Base-by-base conservation (phyloP, 2,888 invertebrate genomes). In the Lepidochrysops patricia region DNA sequence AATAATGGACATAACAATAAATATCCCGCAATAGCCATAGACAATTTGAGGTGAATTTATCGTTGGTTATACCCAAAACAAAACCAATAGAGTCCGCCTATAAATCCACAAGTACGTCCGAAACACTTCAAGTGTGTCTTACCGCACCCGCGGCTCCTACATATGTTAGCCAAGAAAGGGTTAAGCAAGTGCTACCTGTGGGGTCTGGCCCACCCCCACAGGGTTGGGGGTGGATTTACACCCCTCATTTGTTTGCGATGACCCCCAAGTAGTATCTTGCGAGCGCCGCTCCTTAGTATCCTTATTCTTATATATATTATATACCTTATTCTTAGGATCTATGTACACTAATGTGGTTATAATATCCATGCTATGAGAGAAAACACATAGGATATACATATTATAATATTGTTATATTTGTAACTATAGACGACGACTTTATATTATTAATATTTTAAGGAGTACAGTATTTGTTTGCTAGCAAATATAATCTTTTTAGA, bases 231-330 rank as follows among this genome's bases (percentile, higher is more conserved):
- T 79, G 90, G 90, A 90, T 91, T 91, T 90, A 91, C 91, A 87
- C 91, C 88, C 91, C 91, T 91, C 91, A 91, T 91, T 91, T 91
- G 91, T 91, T 91, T 91, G 91, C 90, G 90, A 91, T 91, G 91
- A 91, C 91, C 91, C 90, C 87, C 79, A 69, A 80, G 80, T 76
- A 79, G 78, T 85, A 84, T 84, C 84, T 84, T 70, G 72, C 70
- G 72, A 75, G 75, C 74, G 75, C 68, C 66, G 71, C 70, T 72
- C 76, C 80, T 80, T 76, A 75, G 76, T 80, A 82, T 80, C 83
- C n/a, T n/a, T n/a, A n/a, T n/a, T n/a, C n/a, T n/a, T n/a, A n/a
- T n/a, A n/a, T n/a, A n/a, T n/a, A n/a, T n/a, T n/a, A n/a, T n/a
- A n/a, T n/a, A 79, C 75, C 76, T 81, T 75, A 72, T 71, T 70